A percentile compares a stretch with the other conserved stretches of the same genome.
These are phyloP conservation scores for Tipula lateralis DNA, from an alignment of 2,888 invertebrate genomes.

Conservation along the genomic window DNA sequence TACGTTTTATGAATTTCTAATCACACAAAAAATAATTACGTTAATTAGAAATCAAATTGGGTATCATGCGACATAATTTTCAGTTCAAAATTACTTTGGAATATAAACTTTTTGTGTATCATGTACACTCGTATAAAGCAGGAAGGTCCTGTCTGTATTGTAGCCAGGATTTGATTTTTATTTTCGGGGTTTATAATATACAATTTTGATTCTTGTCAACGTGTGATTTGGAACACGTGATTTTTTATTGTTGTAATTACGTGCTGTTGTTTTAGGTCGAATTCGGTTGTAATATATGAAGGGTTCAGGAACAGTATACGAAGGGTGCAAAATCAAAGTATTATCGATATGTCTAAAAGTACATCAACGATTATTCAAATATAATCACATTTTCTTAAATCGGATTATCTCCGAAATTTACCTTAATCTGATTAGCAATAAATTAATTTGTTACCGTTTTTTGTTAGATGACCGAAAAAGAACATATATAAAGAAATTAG, in stretches of 20 bases:
- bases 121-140: neutral
- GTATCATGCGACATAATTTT: neutral
- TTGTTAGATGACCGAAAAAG: neutral
- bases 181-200: neutral
- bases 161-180: neutral
- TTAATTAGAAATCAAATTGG: neutral
- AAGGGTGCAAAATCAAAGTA: neutral
- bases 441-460: neutral
- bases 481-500: neutral
- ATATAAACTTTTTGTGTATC: neutral
- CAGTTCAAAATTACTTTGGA: neutral
- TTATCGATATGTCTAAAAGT: neutral
- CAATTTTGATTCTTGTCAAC: constrained; percentile 34
- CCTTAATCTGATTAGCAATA: neutral
- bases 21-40: neutral
- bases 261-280: neutral
- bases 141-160: neutral
- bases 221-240: constrained; percentile 35
- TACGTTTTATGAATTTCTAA: neutral
- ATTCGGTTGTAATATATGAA: neutral
- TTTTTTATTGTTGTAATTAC: constrained; percentile 30
- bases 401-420: neutral
- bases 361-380: neutral
- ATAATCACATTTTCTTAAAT: neutral
- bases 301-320: neutral